Conservation (phyloP, 2,888 invertebrate species). For the Xanthorhoe designata region DNA sequence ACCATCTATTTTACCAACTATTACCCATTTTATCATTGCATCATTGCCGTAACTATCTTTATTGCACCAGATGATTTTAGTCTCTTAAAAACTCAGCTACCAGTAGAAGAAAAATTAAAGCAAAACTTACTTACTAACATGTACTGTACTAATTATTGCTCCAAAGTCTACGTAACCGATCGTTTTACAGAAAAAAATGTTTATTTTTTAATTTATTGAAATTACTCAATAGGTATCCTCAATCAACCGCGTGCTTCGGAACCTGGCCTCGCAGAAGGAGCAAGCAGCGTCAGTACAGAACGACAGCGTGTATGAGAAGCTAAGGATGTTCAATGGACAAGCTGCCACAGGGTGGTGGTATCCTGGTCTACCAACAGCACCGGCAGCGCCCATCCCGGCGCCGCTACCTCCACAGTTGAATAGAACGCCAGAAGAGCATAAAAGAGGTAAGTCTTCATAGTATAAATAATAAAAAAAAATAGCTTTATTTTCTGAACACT, state of each 20-base stretch:
- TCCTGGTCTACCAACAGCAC: slow-evolving; percentile 91
- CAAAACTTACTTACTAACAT: too few relatives aligned
- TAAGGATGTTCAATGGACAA: slow-evolving; percentile 97
- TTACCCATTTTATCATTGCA: too few relatives aligned
- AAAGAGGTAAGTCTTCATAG: slow-evolving; percentile 87
- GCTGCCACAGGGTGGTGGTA: slow-evolving; percentile 94
- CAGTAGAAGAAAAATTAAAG: too few relatives aligned
- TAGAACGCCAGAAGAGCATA: slow-evolving; percentile 89
- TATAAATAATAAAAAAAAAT: too few relatives aligned
- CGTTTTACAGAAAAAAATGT: slow-evolving; percentile 38
- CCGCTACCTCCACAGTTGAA: slow-evolving; percentile 86
- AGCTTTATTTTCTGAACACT: too few relatives aligned
- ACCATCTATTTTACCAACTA: too few relatives aligned
- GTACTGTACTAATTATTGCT: too few relatives aligned
- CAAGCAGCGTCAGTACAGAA: slow-evolving; percentile 93
- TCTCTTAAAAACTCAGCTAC: too few relatives aligned
- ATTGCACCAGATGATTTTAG: too few relatives aligned
- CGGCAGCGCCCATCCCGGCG: slow-evolving; percentile 90
- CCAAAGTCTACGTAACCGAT: not conserved
- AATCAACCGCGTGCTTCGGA: slow-evolving; percentile 98
- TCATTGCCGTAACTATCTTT: too few relatives aligned
- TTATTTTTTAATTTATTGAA: slow-evolving; percentile 31
- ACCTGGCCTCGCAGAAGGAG: slow-evolving; percentile 98
- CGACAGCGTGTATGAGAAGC: slow-evolving; percentile 97
- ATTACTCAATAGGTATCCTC: slow-evolving; percentile 92